These are phyloP conservation scores for Exaiptasia diaphana DNA, from an alignment of 64 coral and sea anemone species.

Conservation along the genomic window DNA sequence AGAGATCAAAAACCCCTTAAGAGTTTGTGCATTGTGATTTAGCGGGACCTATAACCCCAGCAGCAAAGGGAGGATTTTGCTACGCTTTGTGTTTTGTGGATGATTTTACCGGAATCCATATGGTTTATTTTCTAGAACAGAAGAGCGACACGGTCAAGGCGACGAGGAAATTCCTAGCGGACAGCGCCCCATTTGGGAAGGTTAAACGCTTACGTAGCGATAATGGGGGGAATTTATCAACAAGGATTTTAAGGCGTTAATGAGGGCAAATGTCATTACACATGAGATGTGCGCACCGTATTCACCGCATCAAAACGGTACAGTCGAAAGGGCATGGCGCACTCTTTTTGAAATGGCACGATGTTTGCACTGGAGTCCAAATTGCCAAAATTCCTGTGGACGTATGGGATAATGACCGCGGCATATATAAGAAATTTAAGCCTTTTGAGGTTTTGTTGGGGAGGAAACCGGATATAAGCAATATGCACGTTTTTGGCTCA, in stretches of 20 bases:
- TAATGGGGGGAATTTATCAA: slow-evolving; percentile 28
- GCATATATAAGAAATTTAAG: background rate
- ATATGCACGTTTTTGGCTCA: slow-evolving; percentile 17
- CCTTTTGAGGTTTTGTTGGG: background rate
- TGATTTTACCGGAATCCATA: slow-evolving; percentile 11
- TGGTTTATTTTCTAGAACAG: slow-evolving; percentile 26
- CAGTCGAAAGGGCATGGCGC: slow-evolving; percentile 26
- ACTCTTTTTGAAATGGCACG: slow-evolving; percentile 55
- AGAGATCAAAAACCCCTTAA: slow-evolving; percentile 9
- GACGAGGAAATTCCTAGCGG: slow-evolving; percentile 21
- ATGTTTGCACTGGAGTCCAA: background rate
- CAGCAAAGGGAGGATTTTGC: slow-evolving; percentile 32
- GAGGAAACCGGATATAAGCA: background rate
- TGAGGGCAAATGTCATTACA: slow-evolving; percentile 7
- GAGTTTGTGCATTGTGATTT: slow-evolving; percentile 46
- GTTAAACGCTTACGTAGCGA: slow-evolving; percentile 12
- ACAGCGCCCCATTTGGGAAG: slow-evolving; percentile 29
- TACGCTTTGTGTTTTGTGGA: slow-evolving; percentile 21
- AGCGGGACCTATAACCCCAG: slow-evolving; percentile 27
- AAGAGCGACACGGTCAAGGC: slow-evolving; percentile 24
- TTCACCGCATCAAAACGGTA: slow-evolving; percentile 35
- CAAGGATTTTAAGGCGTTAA: background rate
- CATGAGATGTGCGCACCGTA: slow-evolving; percentile 22
- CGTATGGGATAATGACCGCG: slow-evolving; percentile 33
- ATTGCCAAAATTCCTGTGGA: slow-evolving; percentile 5